Base-by-base conservation (phyloP, 2,113 vertebrate species). In the Catharus bicknelli region DNA sequence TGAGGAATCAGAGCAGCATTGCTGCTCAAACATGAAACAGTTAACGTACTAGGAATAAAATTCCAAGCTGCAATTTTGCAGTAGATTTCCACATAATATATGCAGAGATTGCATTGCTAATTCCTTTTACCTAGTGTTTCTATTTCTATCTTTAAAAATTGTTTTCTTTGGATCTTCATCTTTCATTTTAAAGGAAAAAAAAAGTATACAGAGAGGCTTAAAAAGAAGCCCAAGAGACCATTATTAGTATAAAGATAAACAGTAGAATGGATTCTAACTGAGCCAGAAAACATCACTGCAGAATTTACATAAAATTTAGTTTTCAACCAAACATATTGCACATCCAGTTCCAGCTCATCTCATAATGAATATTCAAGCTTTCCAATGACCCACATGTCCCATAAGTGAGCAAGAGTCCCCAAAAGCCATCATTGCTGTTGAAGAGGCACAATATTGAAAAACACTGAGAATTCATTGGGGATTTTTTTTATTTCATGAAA, bases 221-320 rank as follows among this genome's bases (percentile, higher is more conserved):
- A 92, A 91, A 95, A 95, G 84, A 94, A 96, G 30, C 95, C 82
- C 93, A 88, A 86, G 93, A 96, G 93, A 96, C 83, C 68, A 78
- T 95, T 95, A 85, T 96, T 94, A 95, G 91, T 94, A 63, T 69
- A 94, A 92, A 94, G 94, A 95, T 86, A 95, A 96, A 95, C 93
- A 95, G 94, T 75, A 59, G 87, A 94, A 87, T 88, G 59, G 85
- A 83, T 94, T 94, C 90, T 94, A 94, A 92, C 91, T 91, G 93
- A 96, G 91, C 90, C 87, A 96, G 87, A 94, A 95, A 96, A 95
- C 88, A 96, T 92, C 89, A 92, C 66, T 86, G 77, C 58, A 93
- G 88, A 96, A 95, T 96, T 93, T 96, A 90, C 88, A 94, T 96
- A 95, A 96, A 95, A 96, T 94, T 96, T 95, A 90, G 85, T 96